phyloP scores from a whole-genome alignment of 2,888 invertebrate species.

The Luffia ferchaultella region DNA sequence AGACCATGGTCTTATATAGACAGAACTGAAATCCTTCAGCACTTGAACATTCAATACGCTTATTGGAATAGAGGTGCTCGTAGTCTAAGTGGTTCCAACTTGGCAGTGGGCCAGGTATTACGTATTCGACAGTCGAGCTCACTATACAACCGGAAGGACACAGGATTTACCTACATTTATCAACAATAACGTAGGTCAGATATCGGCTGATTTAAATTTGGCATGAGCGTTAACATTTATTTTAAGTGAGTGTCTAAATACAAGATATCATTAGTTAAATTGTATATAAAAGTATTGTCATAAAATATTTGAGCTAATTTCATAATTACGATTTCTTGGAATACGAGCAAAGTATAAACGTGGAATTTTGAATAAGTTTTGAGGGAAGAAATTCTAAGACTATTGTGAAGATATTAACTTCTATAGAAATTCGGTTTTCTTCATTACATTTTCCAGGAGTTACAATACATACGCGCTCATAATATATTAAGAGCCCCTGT shows the following conservation, averaged over 20 bases:
- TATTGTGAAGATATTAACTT: neutral
- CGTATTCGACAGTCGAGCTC: neutral
- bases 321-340: neutral
- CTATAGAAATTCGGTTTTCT: neutral
- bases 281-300: neutral
- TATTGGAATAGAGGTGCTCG: neutral
- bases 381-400: neutral
- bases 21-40: neutral
- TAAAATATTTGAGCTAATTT: neutral
- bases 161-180: too few relatives aligned
- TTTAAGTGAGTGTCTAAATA: neutral
- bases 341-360: neutral
- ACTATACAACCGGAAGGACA: too few relatives aligned
- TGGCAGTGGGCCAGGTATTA: neutral
- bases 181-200: neutral
- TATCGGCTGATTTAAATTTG: neutral
- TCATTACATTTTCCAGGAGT: neutral
- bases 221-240: neutral
- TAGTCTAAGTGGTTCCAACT: neutral
- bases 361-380: neutral
- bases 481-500: neutral
- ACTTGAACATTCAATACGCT: neutral
- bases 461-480: neutral
- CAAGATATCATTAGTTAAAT: neutral
- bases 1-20: too few relatives aligned